Evolutionary conservation across 2,113 vertebrate species (phyloP).

Genomic region (Felis catus): DNA sequence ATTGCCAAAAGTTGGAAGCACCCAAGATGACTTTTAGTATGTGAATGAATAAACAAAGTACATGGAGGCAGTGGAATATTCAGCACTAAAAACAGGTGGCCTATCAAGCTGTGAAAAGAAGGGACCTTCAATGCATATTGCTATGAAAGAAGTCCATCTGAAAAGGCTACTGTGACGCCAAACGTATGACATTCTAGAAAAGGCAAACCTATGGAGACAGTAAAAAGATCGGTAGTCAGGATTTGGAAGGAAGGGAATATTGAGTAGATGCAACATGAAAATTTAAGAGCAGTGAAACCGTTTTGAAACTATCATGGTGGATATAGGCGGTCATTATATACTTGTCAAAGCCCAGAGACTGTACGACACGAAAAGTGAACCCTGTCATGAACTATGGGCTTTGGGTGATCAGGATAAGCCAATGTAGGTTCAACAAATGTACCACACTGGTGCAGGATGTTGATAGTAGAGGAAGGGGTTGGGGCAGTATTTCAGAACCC

Average conservation of each 20-base stretch:
- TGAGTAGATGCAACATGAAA: background rate
- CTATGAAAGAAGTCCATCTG: background rate
- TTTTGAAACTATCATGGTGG: background rate
- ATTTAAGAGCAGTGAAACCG: background rate
- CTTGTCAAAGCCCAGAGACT: background rate
- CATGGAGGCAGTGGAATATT: background rate
- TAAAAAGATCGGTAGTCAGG: background rate
- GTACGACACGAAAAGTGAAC: background rate
- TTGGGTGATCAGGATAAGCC: background rate
- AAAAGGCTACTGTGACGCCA: background rate
- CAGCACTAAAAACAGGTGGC: background rate
- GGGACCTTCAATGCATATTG: background rate
- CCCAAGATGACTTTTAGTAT: background rate
- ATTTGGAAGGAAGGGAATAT: background rate
- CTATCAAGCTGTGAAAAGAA: background rate
- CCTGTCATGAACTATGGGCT: background rate
- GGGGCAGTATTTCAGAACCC: background rate
- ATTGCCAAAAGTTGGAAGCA: background rate
- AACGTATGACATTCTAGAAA: background rate
- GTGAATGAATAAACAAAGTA: background rate
- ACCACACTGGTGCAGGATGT: background rate
- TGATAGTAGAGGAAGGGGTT: background rate
- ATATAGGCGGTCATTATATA: background rate
- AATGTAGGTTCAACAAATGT: background rate
- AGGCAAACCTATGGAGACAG: background rate